Conservation (phyloP, 2,888 invertebrate genomes). For the Mythimna albipuncta region DNA sequence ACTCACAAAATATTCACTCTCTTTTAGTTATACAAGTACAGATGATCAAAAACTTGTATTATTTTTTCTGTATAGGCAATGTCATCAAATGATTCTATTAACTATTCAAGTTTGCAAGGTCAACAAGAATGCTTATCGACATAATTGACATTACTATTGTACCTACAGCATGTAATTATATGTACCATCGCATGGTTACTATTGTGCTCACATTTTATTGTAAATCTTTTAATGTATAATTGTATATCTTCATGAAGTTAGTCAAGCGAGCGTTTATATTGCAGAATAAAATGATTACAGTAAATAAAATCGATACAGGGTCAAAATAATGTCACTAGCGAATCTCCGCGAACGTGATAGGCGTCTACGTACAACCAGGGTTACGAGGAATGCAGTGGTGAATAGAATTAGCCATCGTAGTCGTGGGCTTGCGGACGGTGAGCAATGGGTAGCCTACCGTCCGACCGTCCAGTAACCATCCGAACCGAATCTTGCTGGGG, state of each 20-base stretch:
- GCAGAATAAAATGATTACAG: background rate
- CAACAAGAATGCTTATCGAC: constrained; percentile 28
- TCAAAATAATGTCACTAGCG: background rate
- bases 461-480: no score
- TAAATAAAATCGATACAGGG: background rate
- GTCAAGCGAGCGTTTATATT: constrained; percentile 5
- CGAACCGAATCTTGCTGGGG: no score
- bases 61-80: background rate
- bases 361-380: no score
- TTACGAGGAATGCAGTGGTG: no score
- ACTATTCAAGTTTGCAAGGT: constrained; percentile 29
- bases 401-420: no score
- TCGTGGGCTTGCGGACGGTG: no score
- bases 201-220: constrained; percentile 21
- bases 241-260: constrained; percentile 2
- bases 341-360: no score
- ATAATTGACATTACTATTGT: constrained; percentile 35
- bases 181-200: constrained; percentile 1
- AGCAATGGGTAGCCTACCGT: no score
- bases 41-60: background rate
- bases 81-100: constrained; percentile 19
- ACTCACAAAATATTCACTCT: no score
- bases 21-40: background rate
- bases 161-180: constrained; percentile 15
- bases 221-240: constrained; percentile 15